Evolutionary conservation across 64 coral and sea anemone species (phyloP), one percentile per base, ranked within the genome.

Genomic region (Stichodactyla helianthus): DNA sequence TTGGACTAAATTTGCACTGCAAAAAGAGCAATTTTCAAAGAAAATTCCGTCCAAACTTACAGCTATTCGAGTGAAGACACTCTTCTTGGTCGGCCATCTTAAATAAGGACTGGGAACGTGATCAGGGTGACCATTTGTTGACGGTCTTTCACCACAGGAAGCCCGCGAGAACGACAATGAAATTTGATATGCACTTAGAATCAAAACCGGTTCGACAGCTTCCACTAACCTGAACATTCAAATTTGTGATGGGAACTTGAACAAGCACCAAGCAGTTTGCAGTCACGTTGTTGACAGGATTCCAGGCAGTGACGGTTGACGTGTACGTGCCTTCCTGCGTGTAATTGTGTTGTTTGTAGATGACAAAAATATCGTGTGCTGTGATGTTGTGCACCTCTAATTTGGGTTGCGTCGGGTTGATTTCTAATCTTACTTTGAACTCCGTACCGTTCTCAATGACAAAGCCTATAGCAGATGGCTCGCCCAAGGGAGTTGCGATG

Each of bases 331-430:
- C 92, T 6, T 18, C 62, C 1, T 54, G 16, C 31, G 52, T 94
- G 88, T 90, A 94, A 35, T 90, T 94, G 54, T 90, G 92, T 59
- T 59, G 50, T 31, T 78, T 52, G 31, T 58, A 87, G n/a, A 87
- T 77, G 55, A 94, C 92, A 44, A 94, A 90, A 50, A 89, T 82
- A 10, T 84, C 88, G 18, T 54, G 35, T 4, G 78, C 78, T 0
- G 78, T 52, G 35, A 20, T 16, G 19, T 81, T 81, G 17, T 10
- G 12, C 6, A 81, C 5, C 11, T 17, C 7, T 44, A 18, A 81
- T 23, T 44, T 52, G 7, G 78, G 50, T 7, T 53, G 12, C 4
- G 25, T 19, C 1, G 78, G 14, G 14, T 53, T 53, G 78, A 81
- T 81, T 18, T 54, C 14, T 6, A 81, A 20, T 22, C n/a, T 81